phyloP scores from a whole-genome alignment of 2,113 vertebrate genomes.

The Excalfactoria chinensis region DNA sequence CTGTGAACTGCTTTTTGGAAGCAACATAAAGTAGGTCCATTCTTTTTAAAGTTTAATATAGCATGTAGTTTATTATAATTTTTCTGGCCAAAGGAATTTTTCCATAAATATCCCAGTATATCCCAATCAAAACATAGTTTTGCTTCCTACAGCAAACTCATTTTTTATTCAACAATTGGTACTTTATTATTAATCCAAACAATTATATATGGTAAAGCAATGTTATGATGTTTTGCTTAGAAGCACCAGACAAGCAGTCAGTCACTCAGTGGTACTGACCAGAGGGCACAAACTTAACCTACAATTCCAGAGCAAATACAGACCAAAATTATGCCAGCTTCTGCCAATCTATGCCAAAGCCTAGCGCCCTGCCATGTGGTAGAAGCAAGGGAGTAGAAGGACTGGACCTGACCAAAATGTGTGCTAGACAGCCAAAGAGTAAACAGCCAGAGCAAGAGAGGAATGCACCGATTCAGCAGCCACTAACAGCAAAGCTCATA shows the following conservation, averaged over 20 bases:
- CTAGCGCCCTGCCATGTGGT: neutral
- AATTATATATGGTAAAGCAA: neutral
- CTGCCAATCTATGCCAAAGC: neutral
- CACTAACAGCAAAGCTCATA: slow-evolving; percentile 11
- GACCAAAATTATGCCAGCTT: neutral
- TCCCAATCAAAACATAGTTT: slow-evolving; percentile 36
- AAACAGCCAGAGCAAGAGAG: slow-evolving; percentile 1
- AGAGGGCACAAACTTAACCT: neutral
- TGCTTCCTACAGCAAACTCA: neutral
- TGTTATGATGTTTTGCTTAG: slow-evolving; percentile 3
- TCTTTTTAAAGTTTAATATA: slow-evolving; percentile 35
- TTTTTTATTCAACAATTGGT: neutral
- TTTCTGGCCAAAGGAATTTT: slow-evolving; percentile 32
- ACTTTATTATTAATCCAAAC: slow-evolving; percentile 29
- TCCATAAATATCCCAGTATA: slow-evolving; percentile 42
- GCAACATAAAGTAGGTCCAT: neutral
- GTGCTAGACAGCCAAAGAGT: neutral
- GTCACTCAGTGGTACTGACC: neutral
- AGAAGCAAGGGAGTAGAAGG: neutral
- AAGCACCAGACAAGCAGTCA: neutral
- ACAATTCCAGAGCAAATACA: slow-evolving; percentile 3
- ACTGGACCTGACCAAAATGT: slow-evolving; percentile 31
- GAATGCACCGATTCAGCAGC: slow-evolving; percentile 65
- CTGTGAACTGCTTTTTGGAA: slow-evolving; percentile 32
- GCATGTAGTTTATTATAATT: slow-evolving; percentile 31